Evolutionary conservation across 2,888 invertebrate species (phyloP), one percentile per base, ranked within the genome.

Genomic region (Drosophila peninsularis): DNA sequence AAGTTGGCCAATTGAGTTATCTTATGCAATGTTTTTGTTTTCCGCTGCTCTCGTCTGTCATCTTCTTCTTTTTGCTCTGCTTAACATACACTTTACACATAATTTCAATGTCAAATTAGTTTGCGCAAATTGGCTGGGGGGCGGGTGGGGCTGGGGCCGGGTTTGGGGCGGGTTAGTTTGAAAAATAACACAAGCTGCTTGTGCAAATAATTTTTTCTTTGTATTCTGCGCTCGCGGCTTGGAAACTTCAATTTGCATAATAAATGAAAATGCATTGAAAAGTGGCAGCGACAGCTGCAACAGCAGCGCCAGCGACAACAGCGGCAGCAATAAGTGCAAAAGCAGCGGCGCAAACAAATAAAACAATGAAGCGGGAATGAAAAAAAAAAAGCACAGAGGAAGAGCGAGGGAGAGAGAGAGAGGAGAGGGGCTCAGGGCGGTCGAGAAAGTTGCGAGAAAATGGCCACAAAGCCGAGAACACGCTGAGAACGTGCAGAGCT

Each of bases 241-340:
- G 71, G 75, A 71, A 87, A 84, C 83, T 82, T 89, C 90, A 88
- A 83, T 83, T 89, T 83, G 83, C 90, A 83, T 83, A 83, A 83
- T 89, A 83, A 89, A 89, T 83, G 83, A 83, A 83, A 83, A 89
- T 83, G 83, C 83, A 83, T 89, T 88, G 83, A 88, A 83, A 88
- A 88, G 88, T 88, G 90, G 80, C 88, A 81, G 64, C 78, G 88
- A 81, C 89, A 88, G 77, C 77, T 79, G 82, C 76, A 82, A 34
- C 50, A 52, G 52, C 50, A 45, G 47, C 69, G 24, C 37, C 52
- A 67, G 60, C 78, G 61, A 54, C 39, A 19, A n/a, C 65, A 63
- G 70, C 66, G 67, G 67, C 84, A 71, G 66, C 89, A 88, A 85
- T 81, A 81, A 88, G 86, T 79, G 82, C 67, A 78, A 74, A 67